Conservation (phyloP, 2,888 invertebrate species). For the Phaedon cochleariae region DNA sequence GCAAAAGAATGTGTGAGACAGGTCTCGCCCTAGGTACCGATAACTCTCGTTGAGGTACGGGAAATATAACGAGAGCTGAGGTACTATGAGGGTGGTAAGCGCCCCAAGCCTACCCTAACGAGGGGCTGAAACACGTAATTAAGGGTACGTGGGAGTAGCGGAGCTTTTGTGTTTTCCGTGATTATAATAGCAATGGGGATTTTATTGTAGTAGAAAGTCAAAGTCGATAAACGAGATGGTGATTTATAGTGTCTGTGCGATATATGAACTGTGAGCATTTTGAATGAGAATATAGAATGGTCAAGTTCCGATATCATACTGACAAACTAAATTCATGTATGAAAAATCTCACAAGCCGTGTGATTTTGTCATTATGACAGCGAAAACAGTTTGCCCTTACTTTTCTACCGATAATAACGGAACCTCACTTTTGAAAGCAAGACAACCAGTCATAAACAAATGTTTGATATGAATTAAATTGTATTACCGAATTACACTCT, state of each 20-base stretch:
- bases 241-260: not conserved
- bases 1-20: slow-evolving; percentile 17
- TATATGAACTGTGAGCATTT: not conserved
- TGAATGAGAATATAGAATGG: too few relatives aligned
- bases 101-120: slow-evolving; percentile 55
- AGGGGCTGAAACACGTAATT: slow-evolving; percentile 57
- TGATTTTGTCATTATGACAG: too few relatives aligned
- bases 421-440: too few relatives aligned
- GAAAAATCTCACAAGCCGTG: too few relatives aligned
- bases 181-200: not conserved
- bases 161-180: slow-evolving; percentile 33
- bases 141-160: slow-evolving; percentile 45
- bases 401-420: too few relatives aligned
- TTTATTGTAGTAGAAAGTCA: not conserved
- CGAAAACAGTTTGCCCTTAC: too few relatives aligned
- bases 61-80: slow-evolving; percentile 54
- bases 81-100: slow-evolving; percentile 53
- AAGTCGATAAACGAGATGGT: not conserved
- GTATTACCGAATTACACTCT: too few relatives aligned
- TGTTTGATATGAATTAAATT: too few relatives aligned
- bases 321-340: too few relatives aligned
- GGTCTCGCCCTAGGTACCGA: slow-evolving; percentile 33
- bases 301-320: too few relatives aligned
- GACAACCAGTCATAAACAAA: too few relatives aligned
- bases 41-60: slow-evolving; percentile 43